Conservation (phyloP, 37 sponge, comb jelly and placozoan genomes). For the Corticium candelabrum region DNA sequence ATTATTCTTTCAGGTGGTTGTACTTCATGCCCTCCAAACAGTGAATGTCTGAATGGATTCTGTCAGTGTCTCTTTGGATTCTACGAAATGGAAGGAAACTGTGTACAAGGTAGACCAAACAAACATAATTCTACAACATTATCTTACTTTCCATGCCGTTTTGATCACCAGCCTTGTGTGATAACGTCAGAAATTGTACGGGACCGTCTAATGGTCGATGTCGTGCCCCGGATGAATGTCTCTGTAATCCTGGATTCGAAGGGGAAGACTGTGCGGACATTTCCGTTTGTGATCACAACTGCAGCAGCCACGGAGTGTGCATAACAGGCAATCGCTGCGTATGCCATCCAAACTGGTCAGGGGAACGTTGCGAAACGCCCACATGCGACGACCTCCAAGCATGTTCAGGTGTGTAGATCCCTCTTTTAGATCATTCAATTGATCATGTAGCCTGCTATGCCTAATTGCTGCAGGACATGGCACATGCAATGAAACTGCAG, state of each 20-base stretch:
- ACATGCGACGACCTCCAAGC: background rate
- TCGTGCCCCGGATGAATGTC: background rate
- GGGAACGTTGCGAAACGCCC: background rate
- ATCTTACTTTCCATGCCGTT: background rate
- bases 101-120: background rate
- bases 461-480: background rate
- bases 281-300: background rate
- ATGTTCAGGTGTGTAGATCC: background rate
- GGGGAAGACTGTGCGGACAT: background rate
- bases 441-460: no score
- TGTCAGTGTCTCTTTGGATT: background rate
- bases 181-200: background rate
- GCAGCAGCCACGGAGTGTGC: background rate
- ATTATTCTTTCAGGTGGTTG: background rate
- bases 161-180: background rate
- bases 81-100: background rate
- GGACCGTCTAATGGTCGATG: background rate
- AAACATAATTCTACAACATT: background rate
- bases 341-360: background rate
- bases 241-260: background rate
- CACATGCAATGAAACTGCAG: background rate
- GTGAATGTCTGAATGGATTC: background rate
- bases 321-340: background rate
- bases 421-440: no score
- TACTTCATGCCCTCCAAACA: background rate